A percentile compares a stretch with the other conserved stretches of the same genome.
These are phyloP conservation scores for Huso huso DNA, from an alignment of 2,797 vertebrate genomes.

Conservation along the genomic window DNA sequence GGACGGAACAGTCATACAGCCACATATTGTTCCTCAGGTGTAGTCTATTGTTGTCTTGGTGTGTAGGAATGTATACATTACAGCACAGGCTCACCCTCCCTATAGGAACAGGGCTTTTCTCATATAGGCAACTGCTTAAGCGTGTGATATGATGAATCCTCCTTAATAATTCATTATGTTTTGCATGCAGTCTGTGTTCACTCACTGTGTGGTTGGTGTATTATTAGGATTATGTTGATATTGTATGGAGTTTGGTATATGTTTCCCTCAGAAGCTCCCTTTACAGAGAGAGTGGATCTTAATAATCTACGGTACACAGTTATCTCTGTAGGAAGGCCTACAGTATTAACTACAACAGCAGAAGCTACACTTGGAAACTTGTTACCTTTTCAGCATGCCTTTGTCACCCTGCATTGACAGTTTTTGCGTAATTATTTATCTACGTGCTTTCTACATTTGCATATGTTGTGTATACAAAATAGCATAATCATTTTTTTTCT, in stretches of 20 bases:
- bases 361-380: no score
- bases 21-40: background rate
- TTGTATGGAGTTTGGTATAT: background rate
- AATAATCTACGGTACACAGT: background rate
- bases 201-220: background rate
- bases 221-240: background rate
- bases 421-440: background rate
- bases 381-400: background rate
- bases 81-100: background rate
- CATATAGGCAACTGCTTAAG: background rate
- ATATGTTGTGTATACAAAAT: no score
- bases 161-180: background rate
- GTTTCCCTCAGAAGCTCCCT: background rate
- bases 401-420: background rate
- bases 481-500: no score
- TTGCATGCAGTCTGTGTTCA: background rate
- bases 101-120: background rate
- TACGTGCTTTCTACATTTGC: no score
- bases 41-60: conserved; percentile 1
- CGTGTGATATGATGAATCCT: background rate
- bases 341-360: no score
- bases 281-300: background rate
- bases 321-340: no score
- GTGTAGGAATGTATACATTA: conserved; percentile 5
- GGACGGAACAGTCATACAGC: background rate